These are phyloP conservation scores for Python bivittatus DNA, from an alignment of 2,113 vertebrate species.

Conservation along the genomic window DNA sequence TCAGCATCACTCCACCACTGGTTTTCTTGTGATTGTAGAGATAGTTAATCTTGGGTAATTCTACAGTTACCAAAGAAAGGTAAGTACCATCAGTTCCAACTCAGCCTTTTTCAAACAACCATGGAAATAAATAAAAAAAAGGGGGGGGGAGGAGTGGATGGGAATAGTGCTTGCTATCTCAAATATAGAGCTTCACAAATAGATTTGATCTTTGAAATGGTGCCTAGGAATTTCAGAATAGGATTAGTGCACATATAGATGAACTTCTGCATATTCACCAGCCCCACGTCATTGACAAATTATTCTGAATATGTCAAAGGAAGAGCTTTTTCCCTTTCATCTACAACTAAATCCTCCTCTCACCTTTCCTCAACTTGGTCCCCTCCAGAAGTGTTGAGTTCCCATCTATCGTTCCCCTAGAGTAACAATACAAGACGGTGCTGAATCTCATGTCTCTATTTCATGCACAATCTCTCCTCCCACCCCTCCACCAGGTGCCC, in stretches of 20 bases:
- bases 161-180: not conserved
- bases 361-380: not conserved
- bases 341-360: not conserved
- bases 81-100: not conserved
- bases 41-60: not conserved
- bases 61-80: not conserved
- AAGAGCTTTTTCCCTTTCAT: not conserved
- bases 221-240: not conserved
- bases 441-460: not conserved
- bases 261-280: not conserved
- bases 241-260: not conserved
- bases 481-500: not conserved
- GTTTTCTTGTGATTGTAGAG: not conserved
- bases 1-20: not conserved
- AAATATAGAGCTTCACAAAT: not conserved
- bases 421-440: not conserved
- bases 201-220: not conserved
- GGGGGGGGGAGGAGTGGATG: fast-evolving
- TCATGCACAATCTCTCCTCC: not conserved
- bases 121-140: not conserved
- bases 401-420: not conserved
- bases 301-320: not conserved
- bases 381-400: not conserved
- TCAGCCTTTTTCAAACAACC: not conserved
- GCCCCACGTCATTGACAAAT: not conserved